Conservation (phyloP, 2,888 invertebrate species). For the Luffia ferchaultella region DNA sequence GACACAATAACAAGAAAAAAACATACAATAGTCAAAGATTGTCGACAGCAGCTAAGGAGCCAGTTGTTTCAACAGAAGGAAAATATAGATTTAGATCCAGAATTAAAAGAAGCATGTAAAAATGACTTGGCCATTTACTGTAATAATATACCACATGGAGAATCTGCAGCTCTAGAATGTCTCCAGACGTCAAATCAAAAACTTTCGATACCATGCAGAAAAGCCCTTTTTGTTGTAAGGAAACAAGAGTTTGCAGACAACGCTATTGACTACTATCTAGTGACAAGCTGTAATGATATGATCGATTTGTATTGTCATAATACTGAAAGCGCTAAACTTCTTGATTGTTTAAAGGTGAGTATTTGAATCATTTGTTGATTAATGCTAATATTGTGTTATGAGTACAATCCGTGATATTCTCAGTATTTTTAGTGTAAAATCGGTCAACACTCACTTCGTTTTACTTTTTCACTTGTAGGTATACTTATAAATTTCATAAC, state of each 20-base stretch:
- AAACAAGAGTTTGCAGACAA: constrained; percentile 88
- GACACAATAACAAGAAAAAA: constrained; percentile 81
- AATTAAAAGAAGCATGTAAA: constrained; percentile 82
- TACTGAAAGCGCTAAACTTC: constrained; percentile 71
- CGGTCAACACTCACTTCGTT: no score
- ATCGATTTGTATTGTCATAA: constrained; percentile 85
- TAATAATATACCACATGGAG: constrained; percentile 71
- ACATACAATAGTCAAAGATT: constrained; percentile 85
- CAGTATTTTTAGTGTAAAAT: no score
- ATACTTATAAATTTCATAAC: no score
- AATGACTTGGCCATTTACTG: constrained; percentile 81
- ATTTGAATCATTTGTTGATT: not conserved
- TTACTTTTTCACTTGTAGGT: no score
- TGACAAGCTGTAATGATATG: constrained; percentile 86
- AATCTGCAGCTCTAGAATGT: constrained; percentile 82
- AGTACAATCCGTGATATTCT: no score
- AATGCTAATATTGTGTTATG: constrained; percentile 5
- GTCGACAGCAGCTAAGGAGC: constrained; percentile 88
- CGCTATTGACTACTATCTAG: constrained; percentile 84
- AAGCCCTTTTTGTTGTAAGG: constrained; percentile 84
- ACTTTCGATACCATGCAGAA: constrained; percentile 76
- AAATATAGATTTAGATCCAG: constrained; percentile 85
- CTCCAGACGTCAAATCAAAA: constrained; percentile 71
- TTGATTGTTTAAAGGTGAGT: constrained; percentile 80
- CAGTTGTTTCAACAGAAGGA: constrained; percentile 94